Evolutionary conservation across 1,140 invertebrate genomes (phyloP).

Genomic region (Cydia splendana): DNA sequence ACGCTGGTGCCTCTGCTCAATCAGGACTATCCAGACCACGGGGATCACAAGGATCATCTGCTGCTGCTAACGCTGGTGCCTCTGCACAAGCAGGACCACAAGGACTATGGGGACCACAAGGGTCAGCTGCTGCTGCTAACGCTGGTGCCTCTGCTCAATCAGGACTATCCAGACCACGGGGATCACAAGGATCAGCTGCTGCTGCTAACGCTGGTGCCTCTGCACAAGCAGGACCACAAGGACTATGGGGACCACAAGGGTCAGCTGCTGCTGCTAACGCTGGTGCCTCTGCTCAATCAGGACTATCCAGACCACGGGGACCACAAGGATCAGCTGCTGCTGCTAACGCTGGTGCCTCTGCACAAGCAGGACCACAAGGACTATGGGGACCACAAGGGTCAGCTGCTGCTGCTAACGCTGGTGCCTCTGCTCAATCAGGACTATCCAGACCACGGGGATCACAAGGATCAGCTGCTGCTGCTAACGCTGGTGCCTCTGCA

Average conservation of each 20-base stretch:
- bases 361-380: slow-evolving; percentile 7
- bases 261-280: background rate
- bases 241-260: slow-evolving; percentile 32
- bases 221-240: background rate
- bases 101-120: background rate
- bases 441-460: background rate
- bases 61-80: background rate
- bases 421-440: background rate
- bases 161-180: background rate
- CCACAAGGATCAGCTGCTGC: background rate
- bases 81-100: slow-evolving; percentile 25
- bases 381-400: slow-evolving; percentile 9
- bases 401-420: slow-evolving; percentile 3
- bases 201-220: background rate
- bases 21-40: background rate
- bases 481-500: slow-evolving; percentile 3
- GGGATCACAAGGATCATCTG: slow-evolving; percentile 30
- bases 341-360: background rate
- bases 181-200: slow-evolving; percentile 13
- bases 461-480: slow-evolving; percentile 31
- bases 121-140: background rate
- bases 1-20: background rate
- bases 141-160: background rate
- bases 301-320: background rate
- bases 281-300: background rate